phyloP scores from a whole-genome alignment of 2,797 vertebrate genomes.

The Pagetopsis macropterus region DNA sequence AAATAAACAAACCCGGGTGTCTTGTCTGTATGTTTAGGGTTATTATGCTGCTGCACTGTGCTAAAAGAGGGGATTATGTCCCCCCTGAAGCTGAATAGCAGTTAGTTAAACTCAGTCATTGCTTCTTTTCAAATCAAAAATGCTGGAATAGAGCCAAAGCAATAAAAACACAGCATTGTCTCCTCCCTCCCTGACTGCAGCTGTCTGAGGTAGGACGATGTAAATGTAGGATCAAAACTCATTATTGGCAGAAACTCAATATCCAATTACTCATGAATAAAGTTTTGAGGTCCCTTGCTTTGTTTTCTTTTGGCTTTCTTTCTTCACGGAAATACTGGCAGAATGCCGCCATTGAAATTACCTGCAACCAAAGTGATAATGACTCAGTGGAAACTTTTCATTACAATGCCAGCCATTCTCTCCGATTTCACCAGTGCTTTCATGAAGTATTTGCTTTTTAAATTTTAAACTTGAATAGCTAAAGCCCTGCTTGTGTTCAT shows the following conservation, averaged over 20 bases:
- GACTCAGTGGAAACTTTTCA: conserved; percentile 34
- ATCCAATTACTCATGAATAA: not conserved
- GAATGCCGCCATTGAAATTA: conserved; percentile 42
- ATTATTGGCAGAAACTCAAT: not conserved
- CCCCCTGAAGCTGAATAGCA: not conserved
- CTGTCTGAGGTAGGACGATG: not conserved
- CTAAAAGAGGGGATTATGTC: not conserved
- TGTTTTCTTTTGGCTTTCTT: conserved; percentile 31
- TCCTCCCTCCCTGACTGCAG: not conserved
- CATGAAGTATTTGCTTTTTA: conserved; percentile 40
- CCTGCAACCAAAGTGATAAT: conserved; percentile 37
- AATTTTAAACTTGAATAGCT: conserved; percentile 41
- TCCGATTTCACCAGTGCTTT: conserved; percentile 34
- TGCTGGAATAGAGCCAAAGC: not conserved
- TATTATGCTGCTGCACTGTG: conserved; percentile 5
- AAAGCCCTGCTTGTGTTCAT: conserved; percentile 33
- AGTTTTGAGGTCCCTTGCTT: conserved; percentile 5
- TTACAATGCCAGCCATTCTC: conserved; percentile 19
- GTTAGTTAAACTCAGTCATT: not conserved
- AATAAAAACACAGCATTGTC: not conserved
- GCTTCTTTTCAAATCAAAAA: conserved; percentile 17
- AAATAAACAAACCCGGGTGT: too few relatives aligned
- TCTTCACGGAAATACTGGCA: conserved; percentile 30
- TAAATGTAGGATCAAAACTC: conserved; percentile 16
- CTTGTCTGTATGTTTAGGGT: not conserved